Percentiles rank a stretch among this genome's conserved stretches.
These are phyloP conservation scores for Julus scandinavius DNA, from an alignment of 2,888 invertebrate species.

Conservation along the genomic window DNA sequence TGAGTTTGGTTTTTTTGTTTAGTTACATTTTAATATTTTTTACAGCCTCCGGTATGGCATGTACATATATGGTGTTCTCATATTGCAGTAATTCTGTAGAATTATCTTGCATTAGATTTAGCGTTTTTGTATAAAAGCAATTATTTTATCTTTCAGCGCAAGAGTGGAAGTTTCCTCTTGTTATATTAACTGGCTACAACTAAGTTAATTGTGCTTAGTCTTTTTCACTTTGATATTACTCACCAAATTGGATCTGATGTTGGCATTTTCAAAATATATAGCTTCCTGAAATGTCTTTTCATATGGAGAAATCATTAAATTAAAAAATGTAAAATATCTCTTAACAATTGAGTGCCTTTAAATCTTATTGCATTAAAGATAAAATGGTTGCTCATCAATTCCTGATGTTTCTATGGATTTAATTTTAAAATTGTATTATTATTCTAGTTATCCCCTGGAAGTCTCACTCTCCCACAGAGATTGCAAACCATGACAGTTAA, in stretches of 20 bases:
- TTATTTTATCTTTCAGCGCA: neutral
- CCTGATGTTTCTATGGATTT: neutral
- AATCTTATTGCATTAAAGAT: constrained; percentile 14
- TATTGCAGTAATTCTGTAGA: neutral
- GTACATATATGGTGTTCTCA: neutral
- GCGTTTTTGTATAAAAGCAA: neutral
- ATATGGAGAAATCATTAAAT: too few relatives aligned
- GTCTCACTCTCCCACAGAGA: constrained; percentile 62
- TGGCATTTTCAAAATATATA: too few relatives aligned
- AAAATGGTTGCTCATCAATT: neutral
- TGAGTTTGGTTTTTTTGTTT: neutral
- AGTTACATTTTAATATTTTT: neutral
- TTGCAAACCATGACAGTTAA: constrained; percentile 67
- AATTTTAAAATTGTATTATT: neutral
- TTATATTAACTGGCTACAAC: too few relatives aligned
- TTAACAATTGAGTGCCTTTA: neutral
- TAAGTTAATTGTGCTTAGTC: too few relatives aligned
- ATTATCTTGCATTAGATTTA: neutral
- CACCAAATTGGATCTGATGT: neutral
- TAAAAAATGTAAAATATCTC: neutral
- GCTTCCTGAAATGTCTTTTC: too few relatives aligned
- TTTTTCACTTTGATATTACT: neutral
- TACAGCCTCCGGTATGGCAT: constrained; percentile 18
- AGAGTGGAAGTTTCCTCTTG: neutral
- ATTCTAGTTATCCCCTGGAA: constrained; percentile 59